A percentile compares a stretch with the other conserved stretches of the same genome.
Conservation (phyloP, 2,888 invertebrate species). For the Melieria crassipennis region DNA sequence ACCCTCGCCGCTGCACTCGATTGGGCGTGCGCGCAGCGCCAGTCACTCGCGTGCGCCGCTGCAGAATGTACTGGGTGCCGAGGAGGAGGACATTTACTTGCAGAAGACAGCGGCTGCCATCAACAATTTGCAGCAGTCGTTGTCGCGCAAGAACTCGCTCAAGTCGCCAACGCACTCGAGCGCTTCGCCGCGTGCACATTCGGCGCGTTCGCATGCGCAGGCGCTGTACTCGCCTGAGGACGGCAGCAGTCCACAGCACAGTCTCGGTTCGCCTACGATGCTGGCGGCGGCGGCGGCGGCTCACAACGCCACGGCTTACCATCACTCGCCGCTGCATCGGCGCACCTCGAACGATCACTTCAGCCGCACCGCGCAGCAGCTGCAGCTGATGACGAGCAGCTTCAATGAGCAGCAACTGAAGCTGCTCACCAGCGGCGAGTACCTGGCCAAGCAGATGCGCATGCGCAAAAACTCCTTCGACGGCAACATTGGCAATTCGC, state of each 20-base stretch:
- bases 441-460: slow-evolving; percentile 58
- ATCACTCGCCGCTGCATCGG: slow-evolving; percentile 52
- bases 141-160: slow-evolving; percentile 63
- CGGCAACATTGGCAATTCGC: slow-evolving; percentile 46
- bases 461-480: slow-evolving; percentile 65
- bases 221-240: slow-evolving; percentile 55
- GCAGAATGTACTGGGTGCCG: slow-evolving; percentile 50
- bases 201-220: slow-evolving; percentile 42
- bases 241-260: slow-evolving; percentile 63
- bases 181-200: slow-evolving; percentile 50
- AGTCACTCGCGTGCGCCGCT: slow-evolving; percentile 64
- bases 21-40: slow-evolving; percentile 67
- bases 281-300: slow-evolving; percentile 33
- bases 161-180: slow-evolving; percentile 58
- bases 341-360: slow-evolving; percentile 44
- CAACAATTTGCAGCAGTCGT: slow-evolving; percentile 57
- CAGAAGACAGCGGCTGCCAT: slow-evolving; percentile 68
- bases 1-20: slow-evolving; percentile 79
- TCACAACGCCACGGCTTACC: slow-evolving; percentile 28
- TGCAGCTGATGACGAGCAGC: slow-evolving; percentile 63
- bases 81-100: slow-evolving; percentile 67
- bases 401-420: slow-evolving; percentile 64
- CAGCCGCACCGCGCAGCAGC: slow-evolving; percentile 40
- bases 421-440: slow-evolving; percentile 59
- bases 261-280: slow-evolving; percentile 48